Percentiles rank a stretch among this genome's conserved stretches.
Conservation (phyloP, 1,140 invertebrate species). For the Atta texana region DNA sequence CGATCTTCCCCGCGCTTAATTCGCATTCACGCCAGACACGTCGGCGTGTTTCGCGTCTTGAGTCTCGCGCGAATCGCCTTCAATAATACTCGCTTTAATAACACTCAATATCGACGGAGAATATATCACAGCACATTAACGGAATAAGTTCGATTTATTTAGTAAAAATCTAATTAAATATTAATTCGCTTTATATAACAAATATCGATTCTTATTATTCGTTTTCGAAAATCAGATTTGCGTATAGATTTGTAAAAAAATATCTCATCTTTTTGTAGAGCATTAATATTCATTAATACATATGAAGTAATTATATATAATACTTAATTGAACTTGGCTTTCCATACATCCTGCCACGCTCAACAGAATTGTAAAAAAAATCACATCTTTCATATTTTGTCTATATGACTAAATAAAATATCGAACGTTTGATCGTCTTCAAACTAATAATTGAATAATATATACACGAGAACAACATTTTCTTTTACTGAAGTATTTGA, state of each 20-base stretch:
- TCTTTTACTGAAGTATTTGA: too few relatives aligned
- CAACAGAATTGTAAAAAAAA: background rate
- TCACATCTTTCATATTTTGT: background rate
- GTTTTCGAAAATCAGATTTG: background rate
- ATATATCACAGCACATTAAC: background rate
- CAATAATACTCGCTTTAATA: slow-evolving; percentile 51
- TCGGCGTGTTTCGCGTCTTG: slow-evolving; percentile 54
- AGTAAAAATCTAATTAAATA: background rate
- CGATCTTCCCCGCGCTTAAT: slow-evolving; percentile 34
- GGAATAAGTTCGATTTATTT: background rate
- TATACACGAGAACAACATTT: too few relatives aligned
- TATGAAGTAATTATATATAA: background rate
- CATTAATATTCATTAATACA: slow-evolving; percentile 10
- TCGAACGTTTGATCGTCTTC: background rate
- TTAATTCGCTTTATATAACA: background rate
- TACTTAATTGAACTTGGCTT: background rate
- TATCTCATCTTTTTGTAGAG: background rate
- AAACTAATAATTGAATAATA: background rate
- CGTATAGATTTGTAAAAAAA: background rate
- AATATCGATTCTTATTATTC: background rate
- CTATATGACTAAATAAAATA: background rate
- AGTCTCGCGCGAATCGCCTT: slow-evolving; percentile 48
- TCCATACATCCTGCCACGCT: background rate
- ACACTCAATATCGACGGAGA: slow-evolving; percentile 14
- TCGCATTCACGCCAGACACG: slow-evolving; percentile 59